These are phyloP conservation scores for Callipepla californica DNA, from an alignment of 2,113 vertebrate species.

Conservation along the genomic window DNA sequence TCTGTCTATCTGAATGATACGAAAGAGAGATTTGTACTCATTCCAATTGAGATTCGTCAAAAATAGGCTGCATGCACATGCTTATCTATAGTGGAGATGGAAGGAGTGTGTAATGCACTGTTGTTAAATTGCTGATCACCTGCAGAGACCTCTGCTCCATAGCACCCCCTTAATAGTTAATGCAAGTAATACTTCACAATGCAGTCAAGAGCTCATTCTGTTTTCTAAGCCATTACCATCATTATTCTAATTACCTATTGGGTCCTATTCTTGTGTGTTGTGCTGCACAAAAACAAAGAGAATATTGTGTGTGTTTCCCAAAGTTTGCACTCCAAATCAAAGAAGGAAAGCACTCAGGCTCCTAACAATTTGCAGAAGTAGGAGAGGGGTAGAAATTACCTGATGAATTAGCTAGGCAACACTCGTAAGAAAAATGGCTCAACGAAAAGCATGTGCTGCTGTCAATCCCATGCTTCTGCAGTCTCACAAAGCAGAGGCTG, in stretches of 20 bases:
- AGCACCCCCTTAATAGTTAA: slow-evolving; percentile 26
- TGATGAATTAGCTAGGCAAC: not conserved
- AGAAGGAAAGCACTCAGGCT: slow-evolving; percentile 29
- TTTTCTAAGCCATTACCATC: slow-evolving; percentile 22
- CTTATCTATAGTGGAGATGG: not conserved
- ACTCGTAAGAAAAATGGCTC: not conserved
- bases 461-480: not conserved
- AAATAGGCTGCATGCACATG: not conserved
- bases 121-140: slow-evolving; percentile 39
- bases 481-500: not conserved
- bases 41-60: not conserved
- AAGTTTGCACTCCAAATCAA: slow-evolving; percentile 35
- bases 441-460: not conserved
- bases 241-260: slow-evolving; percentile 55
- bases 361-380: not conserved
- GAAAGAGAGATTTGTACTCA: not conserved
- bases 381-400: not conserved
- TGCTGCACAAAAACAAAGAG: slow-evolving; percentile 63
- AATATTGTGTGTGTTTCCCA: slow-evolving; percentile 25
- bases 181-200: not conserved
- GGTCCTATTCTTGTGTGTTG: slow-evolving; percentile 13
- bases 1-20: not conserved
- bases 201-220: slow-evolving; percentile 45
- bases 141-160: slow-evolving; percentile 37
- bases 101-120: not conserved